phyloP scores from a whole-genome alignment of 1,140 invertebrate species.

The Caenorhabditis elegans region DNA sequence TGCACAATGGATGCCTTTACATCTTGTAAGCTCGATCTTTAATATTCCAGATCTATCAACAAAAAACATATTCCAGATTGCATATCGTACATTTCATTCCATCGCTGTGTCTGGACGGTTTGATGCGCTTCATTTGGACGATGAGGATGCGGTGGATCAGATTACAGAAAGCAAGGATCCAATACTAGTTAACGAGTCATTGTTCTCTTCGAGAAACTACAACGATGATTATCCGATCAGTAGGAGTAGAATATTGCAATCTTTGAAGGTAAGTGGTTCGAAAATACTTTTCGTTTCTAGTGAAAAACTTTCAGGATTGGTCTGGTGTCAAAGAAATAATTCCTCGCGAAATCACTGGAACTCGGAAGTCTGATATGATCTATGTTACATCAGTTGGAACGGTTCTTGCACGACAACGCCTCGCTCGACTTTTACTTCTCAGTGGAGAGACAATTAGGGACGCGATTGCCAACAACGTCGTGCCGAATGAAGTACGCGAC shows the following conservation, averaged over 20 bases:
- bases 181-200: conserved; percentile 21
- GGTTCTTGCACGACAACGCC: background rate
- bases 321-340: background rate
- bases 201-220: background rate
- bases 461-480: background rate
- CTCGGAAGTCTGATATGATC: background rate
- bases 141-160: background rate
- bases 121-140: conserved; percentile 29
- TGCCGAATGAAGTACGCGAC: background rate
- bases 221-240: background rate
- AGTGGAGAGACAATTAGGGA: background rate
- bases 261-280: background rate
- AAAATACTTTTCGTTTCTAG: background rate
- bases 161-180: conserved; percentile 31
- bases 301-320: background rate
- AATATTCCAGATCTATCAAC: background rate
- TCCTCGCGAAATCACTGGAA: background rate
- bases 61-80: background rate
- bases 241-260: background rate
- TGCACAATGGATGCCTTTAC: conserved; percentile 6
- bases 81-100: conserved; percentile 36
- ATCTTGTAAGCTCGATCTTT: background rate
- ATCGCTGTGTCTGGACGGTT: conserved; percentile 37
- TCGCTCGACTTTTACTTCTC: conserved; percentile 4
- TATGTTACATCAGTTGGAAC: conserved; percentile 21